These are phyloP conservation scores for Rhodophaea formosa DNA, from an alignment of 2,888 invertebrate species.

Conservation along the genomic window DNA sequence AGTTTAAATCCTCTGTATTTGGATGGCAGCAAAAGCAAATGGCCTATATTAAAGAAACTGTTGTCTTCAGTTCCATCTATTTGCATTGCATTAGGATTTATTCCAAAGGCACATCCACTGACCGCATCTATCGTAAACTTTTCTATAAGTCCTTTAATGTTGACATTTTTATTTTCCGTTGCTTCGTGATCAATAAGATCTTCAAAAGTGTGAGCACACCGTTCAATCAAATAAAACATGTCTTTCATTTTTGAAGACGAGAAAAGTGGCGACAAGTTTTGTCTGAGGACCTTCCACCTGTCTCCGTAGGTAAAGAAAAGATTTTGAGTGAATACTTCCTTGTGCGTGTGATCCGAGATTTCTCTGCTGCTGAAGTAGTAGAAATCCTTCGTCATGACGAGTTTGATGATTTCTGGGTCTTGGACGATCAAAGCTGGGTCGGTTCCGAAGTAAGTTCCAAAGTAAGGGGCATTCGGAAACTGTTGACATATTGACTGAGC, in stretches of 20 bases:
- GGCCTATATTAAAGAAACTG: slow-evolving; percentile 38
- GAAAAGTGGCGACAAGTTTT: slow-evolving; percentile 54
- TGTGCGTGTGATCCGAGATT: slow-evolving; percentile 35
- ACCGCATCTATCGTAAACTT: slow-evolving; percentile 55
- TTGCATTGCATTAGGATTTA: slow-evolving; percentile 36
- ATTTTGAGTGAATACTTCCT: slow-evolving; percentile 41
- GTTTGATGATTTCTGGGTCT: slow-evolving; percentile 48
- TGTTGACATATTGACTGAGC: slow-evolving; percentile 40
- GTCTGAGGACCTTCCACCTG: slow-evolving; percentile 52
- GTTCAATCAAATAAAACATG: slow-evolving; percentile 53
- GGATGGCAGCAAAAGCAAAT: slow-evolving; percentile 38
- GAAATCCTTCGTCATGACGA: slow-evolving; percentile 48
- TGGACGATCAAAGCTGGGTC: slow-evolving; percentile 50
- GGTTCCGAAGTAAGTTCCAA: slow-evolving; percentile 56
- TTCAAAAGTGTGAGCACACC: slow-evolving; percentile 38
- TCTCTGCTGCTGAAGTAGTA: slow-evolving; percentile 53
- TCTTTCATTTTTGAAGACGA: slow-evolving; percentile 55
- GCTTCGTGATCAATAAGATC: slow-evolving; percentile 35
- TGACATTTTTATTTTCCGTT: slow-evolving; percentile 26
- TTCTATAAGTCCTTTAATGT: slow-evolving; percentile 33
- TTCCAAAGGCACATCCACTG: slow-evolving; percentile 41
- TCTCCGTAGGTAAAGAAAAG: slow-evolving; percentile 52
- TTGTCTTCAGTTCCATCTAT: slow-evolving; percentile 21
- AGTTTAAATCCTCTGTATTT: slow-evolving; percentile 34
- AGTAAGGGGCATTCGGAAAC: slow-evolving; percentile 43